A percentile compares a stretch with the other conserved stretches of the same genome.
These are phyloP conservation scores for Eugnorisma glareosa DNA, from an alignment of 2,888 invertebrate genomes.

Conservation along the genomic window DNA sequence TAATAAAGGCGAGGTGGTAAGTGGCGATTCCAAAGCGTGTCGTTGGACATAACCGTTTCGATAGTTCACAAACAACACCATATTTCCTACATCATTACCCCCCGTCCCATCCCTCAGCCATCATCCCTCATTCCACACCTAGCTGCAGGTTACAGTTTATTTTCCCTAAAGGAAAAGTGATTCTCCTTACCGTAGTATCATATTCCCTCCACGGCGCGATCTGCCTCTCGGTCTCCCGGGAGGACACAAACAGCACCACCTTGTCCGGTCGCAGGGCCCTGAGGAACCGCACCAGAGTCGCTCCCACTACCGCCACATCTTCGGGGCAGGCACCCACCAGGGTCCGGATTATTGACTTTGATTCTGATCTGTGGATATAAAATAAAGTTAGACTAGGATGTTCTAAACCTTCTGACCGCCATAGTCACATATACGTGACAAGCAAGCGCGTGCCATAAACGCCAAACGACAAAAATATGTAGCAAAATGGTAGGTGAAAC, in stretches of 20 bases:
- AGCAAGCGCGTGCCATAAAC: too few relatives aligned
- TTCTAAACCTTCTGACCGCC: too few relatives aligned
- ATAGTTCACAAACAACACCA: too few relatives aligned
- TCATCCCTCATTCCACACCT: too few relatives aligned
- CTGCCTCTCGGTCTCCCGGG: slow-evolving; percentile 87
- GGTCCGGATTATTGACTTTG: slow-evolving; percentile 94
- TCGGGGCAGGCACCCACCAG: slow-evolving; percentile 94
- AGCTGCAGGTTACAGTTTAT: not conserved
- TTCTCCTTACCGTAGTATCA: slow-evolving; percentile 92
- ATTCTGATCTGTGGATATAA: slow-evolving; percentile 92
- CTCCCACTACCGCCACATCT: slow-evolving; percentile 94
- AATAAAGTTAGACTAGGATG: not conserved
- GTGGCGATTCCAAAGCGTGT: not conserved
- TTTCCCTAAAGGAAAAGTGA: not conserved
- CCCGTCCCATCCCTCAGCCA: too few relatives aligned
- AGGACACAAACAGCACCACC: slow-evolving; percentile 94
- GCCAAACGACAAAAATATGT: too few relatives aligned
- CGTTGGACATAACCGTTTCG: too few relatives aligned
- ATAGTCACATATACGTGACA: too few relatives aligned
- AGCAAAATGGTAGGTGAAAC: too few relatives aligned
- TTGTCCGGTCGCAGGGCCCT: slow-evolving; percentile 92
- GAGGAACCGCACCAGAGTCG: slow-evolving; percentile 94
- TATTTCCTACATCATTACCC: too few relatives aligned
- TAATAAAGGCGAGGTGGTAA: too few relatives aligned
- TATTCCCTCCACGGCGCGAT: slow-evolving; percentile 96